Evolutionary conservation across 2,888 invertebrate genomes (phyloP).

Genomic region (Drosophila birchii): DNA sequence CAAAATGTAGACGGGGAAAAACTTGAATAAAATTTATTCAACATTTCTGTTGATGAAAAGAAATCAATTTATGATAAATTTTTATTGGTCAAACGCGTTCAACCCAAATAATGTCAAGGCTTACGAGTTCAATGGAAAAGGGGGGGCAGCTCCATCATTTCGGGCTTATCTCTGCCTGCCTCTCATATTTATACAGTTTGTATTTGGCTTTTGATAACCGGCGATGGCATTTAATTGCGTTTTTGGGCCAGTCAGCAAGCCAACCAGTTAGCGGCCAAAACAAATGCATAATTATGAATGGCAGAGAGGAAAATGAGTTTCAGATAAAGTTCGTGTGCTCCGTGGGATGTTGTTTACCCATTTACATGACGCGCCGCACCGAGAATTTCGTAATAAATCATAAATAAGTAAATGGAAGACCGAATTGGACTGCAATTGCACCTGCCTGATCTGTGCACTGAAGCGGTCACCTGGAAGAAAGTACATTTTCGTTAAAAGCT

Average conservation of each 20-base stretch:
- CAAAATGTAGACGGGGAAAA: background rate
- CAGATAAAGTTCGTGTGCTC: conserved; percentile 30
- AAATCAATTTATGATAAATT: conserved; percentile 30
- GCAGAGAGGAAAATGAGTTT: conserved; percentile 27
- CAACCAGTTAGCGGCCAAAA: conserved; percentile 25
- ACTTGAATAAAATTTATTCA: conserved; percentile 26
- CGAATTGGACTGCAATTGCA: conserved; percentile 24
- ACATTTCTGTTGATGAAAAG: conserved; percentile 18
- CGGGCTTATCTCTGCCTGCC: conserved; percentile 25
- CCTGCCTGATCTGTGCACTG: conserved; percentile 34
- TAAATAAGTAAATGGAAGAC: conserved; percentile 26
- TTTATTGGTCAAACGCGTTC: conserved; percentile 33
- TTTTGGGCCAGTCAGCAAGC: conserved; percentile 8
- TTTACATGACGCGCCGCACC: conserved; percentile 33
- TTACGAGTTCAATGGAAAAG: conserved; percentile 5
- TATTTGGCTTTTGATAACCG: conserved; percentile 43
- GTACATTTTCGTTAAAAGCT: conserved; percentile 29
- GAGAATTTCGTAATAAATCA: conserved; percentile 33
- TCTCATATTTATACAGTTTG: conserved; percentile 19
- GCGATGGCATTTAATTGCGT: conserved; percentile 40
- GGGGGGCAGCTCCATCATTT: conserved; percentile 1
- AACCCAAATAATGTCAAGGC: conserved; percentile 39
- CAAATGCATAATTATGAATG: conserved; percentile 40
- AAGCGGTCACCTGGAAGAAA: conserved; percentile 34
- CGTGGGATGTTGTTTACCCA: conserved; percentile 22